Evolutionary conservation across 1,140 invertebrate species (phyloP).

Genomic region (Lutraria rhynchaena): DNA sequence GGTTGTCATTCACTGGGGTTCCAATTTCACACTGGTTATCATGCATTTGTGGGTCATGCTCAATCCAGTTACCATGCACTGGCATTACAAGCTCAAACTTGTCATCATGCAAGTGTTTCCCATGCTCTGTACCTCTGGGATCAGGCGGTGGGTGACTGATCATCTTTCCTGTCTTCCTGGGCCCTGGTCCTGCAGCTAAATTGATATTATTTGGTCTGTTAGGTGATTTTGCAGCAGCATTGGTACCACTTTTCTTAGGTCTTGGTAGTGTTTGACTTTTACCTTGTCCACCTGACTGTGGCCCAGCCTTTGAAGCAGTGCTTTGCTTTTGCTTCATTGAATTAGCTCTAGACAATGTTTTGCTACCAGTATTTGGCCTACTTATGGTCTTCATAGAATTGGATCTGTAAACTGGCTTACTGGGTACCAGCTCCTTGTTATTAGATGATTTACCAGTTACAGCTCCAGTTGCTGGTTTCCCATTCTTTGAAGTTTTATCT

Average conservation of each 20-base stretch:
- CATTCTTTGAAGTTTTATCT: slow-evolving; percentile 3
- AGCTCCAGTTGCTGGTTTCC: background rate
- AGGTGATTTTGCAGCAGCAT: slow-evolving; percentile 22
- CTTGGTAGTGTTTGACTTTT: slow-evolving; percentile 41
- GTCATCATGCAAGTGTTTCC: background rate
- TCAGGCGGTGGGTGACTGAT: background rate
- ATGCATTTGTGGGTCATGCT: background rate
- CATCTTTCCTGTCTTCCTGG: slow-evolving; percentile 40
- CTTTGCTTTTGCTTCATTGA: slow-evolving; percentile 30
- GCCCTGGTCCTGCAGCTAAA: slow-evolving; percentile 41
- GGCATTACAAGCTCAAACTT: background rate
- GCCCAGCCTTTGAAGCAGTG: slow-evolving; percentile 6
- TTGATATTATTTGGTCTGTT: slow-evolving; percentile 50
- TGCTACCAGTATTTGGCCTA: background rate
- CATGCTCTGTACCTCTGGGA: slow-evolving; percentile 1
- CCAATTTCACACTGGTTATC: background rate
- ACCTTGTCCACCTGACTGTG: background rate
- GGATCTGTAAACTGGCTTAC: slow-evolving; percentile 26
- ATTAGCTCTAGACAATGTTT: slow-evolving; percentile 36
- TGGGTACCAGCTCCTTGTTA: background rate
- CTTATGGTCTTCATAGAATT: slow-evolving; percentile 23
- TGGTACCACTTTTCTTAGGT: slow-evolving; percentile 6
- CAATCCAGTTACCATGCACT: background rate
- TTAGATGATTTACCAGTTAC: background rate
- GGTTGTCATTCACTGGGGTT: no score